These are phyloP conservation scores for Drosophila melanogaster DNA, from an alignment of 1,140 invertebrate species.

Conservation along the genomic window Release_6_plus_ISO1_MT NT_033777.3:10483001-10483500, in stretches of 20 bases:
- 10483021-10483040: constrained; percentile 19
- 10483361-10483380: neutral
- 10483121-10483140: constrained; percentile 82
- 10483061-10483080: constrained; percentile 83
- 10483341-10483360: constrained; percentile 21
- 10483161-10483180: constrained; percentile 22
- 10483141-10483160: constrained; percentile 71
- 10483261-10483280: constrained; percentile 10
- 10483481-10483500: neutral
- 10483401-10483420: neutral
- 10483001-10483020: neutral
- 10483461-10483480: constrained; percentile 37
- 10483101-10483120: constrained; percentile 81
- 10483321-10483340: constrained; percentile 72
- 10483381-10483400: neutral
- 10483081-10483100: constrained; percentile 58
- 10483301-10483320: constrained; percentile 73
- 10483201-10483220: constrained; percentile 40
- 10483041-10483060: constrained; percentile 79
- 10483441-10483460: constrained; percentile 81
- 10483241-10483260: constrained; percentile 55
- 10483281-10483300: constrained; percentile 48
- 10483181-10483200: constrained; percentile 68
- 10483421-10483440: constrained; percentile 41
- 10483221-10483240: constrained; percentile 36